phyloP scores from a whole-genome alignment of 92 coral and sea anemone genomes.

The Blastomussa wellsi region DNA sequence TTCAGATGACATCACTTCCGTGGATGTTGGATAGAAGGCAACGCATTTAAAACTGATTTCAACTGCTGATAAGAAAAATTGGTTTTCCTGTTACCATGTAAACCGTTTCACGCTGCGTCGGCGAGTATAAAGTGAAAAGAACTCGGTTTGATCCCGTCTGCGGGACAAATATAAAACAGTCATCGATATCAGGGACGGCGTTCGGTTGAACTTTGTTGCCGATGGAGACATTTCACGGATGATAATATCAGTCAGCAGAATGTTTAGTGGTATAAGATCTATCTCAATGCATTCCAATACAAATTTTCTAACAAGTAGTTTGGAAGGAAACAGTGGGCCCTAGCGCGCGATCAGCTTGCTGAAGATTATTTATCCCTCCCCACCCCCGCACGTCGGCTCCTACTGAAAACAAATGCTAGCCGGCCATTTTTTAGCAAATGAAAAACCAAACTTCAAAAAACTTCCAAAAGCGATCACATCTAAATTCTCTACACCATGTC shows the following conservation, averaged over 20 bases:
- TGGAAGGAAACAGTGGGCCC: neutral
- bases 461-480: neutral
- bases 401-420: neutral
- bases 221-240: neutral
- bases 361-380: too few relatives aligned
- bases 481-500: neutral
- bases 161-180: neutral
- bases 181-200: neutral
- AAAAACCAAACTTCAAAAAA: neutral
- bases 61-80: neutral
- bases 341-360: neutral
- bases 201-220: conserved; percentile 1
- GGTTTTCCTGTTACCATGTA: conserved; percentile 2
- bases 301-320: neutral
- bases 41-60: conserved; percentile 9
- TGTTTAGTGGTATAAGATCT: neutral
- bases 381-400: neutral
- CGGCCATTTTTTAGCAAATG: neutral
- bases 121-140: neutral
- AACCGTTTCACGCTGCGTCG: conserved; percentile 6
- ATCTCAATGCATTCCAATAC: neutral
- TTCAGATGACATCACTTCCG: neutral
- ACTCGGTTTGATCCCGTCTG: neutral
- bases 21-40: neutral
- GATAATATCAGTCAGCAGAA: too few relatives aligned